Evolutionary conservation across 1,140 invertebrate genomes (phyloP), one percentile per base, ranked within the genome.

Genomic region (Schlechtendalia chinensis): DNA sequence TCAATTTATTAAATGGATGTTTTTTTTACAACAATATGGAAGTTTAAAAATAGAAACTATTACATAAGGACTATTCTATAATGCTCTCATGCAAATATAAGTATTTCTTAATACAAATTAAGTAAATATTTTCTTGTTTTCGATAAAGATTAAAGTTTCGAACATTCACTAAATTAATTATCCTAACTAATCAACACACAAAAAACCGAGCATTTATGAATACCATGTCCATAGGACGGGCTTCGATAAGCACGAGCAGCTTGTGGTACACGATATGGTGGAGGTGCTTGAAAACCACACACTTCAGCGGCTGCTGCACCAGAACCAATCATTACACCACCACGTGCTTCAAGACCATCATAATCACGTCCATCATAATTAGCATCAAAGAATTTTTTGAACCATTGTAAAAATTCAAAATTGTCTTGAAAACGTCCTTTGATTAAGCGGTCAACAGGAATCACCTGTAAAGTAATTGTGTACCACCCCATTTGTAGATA

Each of bases 381-480:
- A 69, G 97, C 96, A 90, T 99, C 97, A 89, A 99, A 99, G 88
- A 99, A 99, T 86, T 98, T 98, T 90, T 99, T 99, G 89, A 99
- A 99, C 98, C 98, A 99, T 90, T 99, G 98, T 82, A 99, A 92
- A 89, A 99, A 99, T 89, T 99, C 98, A 91, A 99, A 99, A 89
- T 99, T 99, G 88, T 99, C 97, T 91, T 97, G 95, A 88, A 98
- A 99, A 85, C 95, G 92, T 84, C 96, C 96, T 88, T 98, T 98
- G 85, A 98, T 96, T 87, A 98, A 90, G 88, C 94, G 96, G 87
- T 98, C 96, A 86, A 98, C 95, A 82, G 96, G 95, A 88, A 98
- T 96, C 85, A 97, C 94, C 96, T 98, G 88, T 82, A 87, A 88
- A 81, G 39, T 74, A 75, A 75, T 50, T 79, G 16, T 79, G 54